phyloP scores from a whole-genome alignment of 1,140 invertebrate species.

The Sitophilus oryzae region DNA sequence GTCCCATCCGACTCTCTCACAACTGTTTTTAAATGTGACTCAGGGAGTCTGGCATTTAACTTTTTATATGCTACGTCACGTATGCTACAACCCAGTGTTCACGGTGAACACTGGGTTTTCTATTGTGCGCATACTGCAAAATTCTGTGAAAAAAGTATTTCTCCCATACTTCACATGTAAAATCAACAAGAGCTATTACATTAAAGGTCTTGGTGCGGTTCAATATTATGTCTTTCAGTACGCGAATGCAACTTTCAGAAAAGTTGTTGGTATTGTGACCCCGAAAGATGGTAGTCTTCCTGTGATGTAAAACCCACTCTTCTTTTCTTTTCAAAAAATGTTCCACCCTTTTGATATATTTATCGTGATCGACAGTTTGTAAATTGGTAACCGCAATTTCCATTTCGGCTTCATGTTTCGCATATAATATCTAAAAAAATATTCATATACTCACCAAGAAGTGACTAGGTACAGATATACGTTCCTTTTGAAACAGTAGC shows the following conservation, averaged over 20 bases:
- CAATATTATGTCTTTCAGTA: conserved; percentile 6
- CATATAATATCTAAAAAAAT: no score
- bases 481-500: neutral
- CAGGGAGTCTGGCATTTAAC: no score
- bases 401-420: no score
- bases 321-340: conserved; percentile 1
- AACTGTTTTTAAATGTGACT: no score
- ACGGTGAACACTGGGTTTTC: no score
- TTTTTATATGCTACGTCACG: no score
- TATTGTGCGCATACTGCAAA: no score
- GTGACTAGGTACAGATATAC: no score
- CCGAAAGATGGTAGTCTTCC: neutral
- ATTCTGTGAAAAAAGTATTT: neutral
- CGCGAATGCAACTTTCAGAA: neutral
- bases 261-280: conserved; percentile 1
- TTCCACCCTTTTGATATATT: neutral
- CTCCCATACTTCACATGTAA: no score
- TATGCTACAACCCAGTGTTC: no score
- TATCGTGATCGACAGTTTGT: neutral
- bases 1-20: no score
- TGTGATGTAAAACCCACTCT: neutral
- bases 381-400: neutral
- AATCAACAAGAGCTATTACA: conserved; percentile 4
- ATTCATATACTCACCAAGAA: no score
- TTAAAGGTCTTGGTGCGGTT: conserved; percentile 6